A percentile compares a stretch with the other conserved stretches of the same genome.
Evolutionary conservation across 2,797 vertebrate species (phyloP).

Genomic region (Knipowitschia caucasica): DNA sequence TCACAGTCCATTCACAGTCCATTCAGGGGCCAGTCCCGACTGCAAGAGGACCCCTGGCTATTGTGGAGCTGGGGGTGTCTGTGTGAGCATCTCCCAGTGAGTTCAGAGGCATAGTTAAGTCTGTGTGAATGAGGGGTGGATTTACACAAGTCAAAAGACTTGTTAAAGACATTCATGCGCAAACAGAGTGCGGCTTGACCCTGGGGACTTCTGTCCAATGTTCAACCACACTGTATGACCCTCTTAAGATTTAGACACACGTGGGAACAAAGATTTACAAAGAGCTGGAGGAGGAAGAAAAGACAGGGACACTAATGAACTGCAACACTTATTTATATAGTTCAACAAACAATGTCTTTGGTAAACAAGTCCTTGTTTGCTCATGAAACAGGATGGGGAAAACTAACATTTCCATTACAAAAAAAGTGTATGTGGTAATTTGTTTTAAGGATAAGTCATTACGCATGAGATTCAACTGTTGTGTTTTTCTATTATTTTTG

Average conservation of each 20-base stretch:
- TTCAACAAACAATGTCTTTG: conserved; percentile 9
- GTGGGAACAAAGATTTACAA: conserved; percentile 5
- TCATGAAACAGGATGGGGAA: not conserved
- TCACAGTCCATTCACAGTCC: conserved; percentile 52
- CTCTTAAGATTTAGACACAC: conserved; percentile 12
- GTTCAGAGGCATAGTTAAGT: conserved; percentile 64
- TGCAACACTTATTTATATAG: conserved; percentile 1
- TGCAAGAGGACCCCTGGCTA: conserved; percentile 51
- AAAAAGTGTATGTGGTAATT: not conserved
- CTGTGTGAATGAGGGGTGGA: conserved; percentile 55
- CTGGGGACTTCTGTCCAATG: conserved; percentile 28
- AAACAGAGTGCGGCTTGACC: conserved; percentile 47
- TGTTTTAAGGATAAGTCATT: no score
- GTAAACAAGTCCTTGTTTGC: conserved; percentile 7
- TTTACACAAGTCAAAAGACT: conserved; percentile 60
- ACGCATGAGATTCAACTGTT: no score
- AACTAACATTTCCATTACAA: not conserved
- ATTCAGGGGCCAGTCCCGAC: conserved; percentile 59
- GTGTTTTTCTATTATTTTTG: no score
- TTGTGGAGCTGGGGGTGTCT: conserved; percentile 55
- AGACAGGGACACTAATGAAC: not conserved
- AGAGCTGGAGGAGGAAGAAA: conserved; percentile 1
- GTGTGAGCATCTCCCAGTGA: conserved; percentile 66
- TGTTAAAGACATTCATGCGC: conserved; percentile 51
- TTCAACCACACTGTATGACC: conserved; percentile 33